Conservation (phyloP, 1,140 invertebrate species). For the Spodoptera litura region DNA sequence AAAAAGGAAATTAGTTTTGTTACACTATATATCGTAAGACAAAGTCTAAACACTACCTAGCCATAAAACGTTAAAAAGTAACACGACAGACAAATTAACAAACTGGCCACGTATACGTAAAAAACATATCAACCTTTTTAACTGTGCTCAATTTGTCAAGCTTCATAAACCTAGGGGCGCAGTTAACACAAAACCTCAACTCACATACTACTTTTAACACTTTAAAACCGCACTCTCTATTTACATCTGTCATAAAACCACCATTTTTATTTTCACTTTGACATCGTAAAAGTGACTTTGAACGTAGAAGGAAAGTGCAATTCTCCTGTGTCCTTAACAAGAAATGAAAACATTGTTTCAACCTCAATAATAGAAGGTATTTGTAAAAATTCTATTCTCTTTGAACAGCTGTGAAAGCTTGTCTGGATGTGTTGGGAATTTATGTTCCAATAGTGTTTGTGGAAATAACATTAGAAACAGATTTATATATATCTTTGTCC, state of each 20-base stretch:
- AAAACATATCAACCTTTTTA: neutral
- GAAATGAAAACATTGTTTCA: slow-evolving; percentile 44
- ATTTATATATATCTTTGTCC: too few species aligned
- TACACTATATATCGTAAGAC: too few species aligned
- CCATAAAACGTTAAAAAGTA: neutral
- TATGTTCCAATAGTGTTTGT: slow-evolving; percentile 6
- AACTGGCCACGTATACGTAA: too few species aligned
- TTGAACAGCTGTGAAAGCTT: slow-evolving; percentile 32
- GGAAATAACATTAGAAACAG: slow-evolving; percentile 5
- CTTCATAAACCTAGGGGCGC: slow-evolving; percentile 1
- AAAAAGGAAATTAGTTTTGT: too few species aligned
- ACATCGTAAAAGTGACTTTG: slow-evolving; percentile 45
- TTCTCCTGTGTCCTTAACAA: slow-evolving; percentile 15
- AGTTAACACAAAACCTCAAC: slow-evolving; percentile 22
- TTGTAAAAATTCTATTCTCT: slow-evolving; percentile 46
- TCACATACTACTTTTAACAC: neutral
- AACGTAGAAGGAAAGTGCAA: slow-evolving; percentile 29
- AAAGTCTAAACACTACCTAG: too few species aligned
- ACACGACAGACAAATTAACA: neutral
- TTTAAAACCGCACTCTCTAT: slow-evolving; percentile 8
- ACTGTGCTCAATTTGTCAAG: neutral
- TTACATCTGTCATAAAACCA: slow-evolving; percentile 34
- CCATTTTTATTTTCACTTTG: slow-evolving; percentile 38
- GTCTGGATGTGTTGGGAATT: slow-evolving; percentile 13
- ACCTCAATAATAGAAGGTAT: slow-evolving; percentile 41